phyloP scores from a whole-genome alignment of 2,113 vertebrate species.

The Eptatretus burgeri region DNA sequence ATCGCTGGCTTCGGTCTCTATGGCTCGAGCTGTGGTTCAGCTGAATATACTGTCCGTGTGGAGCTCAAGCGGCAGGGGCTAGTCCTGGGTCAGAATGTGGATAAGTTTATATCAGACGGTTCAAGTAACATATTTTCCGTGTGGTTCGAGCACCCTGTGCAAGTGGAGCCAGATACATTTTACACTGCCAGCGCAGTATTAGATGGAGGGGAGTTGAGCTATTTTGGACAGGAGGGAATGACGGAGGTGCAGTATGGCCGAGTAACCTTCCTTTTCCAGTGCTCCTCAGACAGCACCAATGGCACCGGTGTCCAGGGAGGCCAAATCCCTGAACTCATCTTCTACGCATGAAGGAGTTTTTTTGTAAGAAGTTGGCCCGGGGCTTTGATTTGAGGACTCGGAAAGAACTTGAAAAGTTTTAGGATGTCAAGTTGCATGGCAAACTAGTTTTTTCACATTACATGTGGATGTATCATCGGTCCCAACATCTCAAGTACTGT shows the following conservation, averaged over 20 bases:
- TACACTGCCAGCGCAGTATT: slow-evolving; percentile 80
- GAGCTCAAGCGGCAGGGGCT: slow-evolving; percentile 77
- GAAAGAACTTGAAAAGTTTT: too few species aligned
- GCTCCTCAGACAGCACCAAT: slow-evolving; percentile 88
- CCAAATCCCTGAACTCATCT: slow-evolving; percentile 86
- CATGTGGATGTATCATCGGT: too few species aligned
- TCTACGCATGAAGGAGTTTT: slow-evolving; percentile 41
- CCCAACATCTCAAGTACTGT: too few species aligned
- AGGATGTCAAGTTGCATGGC: too few species aligned
- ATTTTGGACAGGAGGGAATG: slow-evolving; percentile 92
- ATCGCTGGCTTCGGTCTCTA: slow-evolving; percentile 83
- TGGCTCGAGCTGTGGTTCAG: slow-evolving; percentile 72
- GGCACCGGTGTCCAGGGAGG: slow-evolving; percentile 85
- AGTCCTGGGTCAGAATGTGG: slow-evolving; percentile 66
- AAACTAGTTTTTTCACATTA: too few species aligned
- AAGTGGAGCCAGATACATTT: slow-evolving; percentile 83
- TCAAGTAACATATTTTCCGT: slow-evolving; percentile 85
- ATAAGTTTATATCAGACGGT: slow-evolving; percentile 82
- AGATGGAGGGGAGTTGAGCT: slow-evolving; percentile 76
- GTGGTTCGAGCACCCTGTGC: slow-evolving; percentile 86
- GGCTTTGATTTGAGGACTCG: too few species aligned
- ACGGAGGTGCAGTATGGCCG: slow-evolving; percentile 90
- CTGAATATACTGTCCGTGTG: slow-evolving; percentile 79
- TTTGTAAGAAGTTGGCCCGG: too few species aligned
- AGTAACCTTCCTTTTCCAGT: slow-evolving; percentile 90